These are phyloP conservation scores for Halcyon senegalensis DNA, from an alignment of 2,113 vertebrate species.

Conservation along the genomic window DNA sequence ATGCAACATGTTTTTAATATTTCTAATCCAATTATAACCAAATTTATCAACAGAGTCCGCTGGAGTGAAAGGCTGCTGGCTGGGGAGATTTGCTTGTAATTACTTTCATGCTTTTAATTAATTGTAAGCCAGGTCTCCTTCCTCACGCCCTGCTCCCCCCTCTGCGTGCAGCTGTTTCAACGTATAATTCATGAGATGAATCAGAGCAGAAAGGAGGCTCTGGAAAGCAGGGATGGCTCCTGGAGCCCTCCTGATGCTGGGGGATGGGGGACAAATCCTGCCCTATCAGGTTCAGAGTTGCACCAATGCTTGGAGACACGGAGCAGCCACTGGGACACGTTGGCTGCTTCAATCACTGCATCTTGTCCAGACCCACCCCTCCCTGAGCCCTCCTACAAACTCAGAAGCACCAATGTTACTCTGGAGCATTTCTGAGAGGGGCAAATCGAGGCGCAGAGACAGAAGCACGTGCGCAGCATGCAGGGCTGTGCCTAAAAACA, in stretches of 20 bases:
- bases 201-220: slow-evolving; percentile 62
- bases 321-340: background rate
- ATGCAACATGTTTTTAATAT: slow-evolving; percentile 56
- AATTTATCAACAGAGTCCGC: slow-evolving; percentile 71
- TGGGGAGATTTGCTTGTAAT: slow-evolving; percentile 72
- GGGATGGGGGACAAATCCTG: background rate
- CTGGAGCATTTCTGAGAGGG: background rate
- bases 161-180: slow-evolving; percentile 32
- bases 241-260: background rate
- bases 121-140: slow-evolving; percentile 64
- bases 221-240: background rate
- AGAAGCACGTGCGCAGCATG: rapidly evolving
- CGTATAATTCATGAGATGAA: slow-evolving; percentile 52
- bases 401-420: background rate
- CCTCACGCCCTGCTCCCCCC: slow-evolving; percentile 19
- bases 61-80: slow-evolving; percentile 70
- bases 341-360: background rate
- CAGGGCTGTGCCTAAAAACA: background rate
- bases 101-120: slow-evolving; percentile 75
- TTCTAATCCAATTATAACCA: slow-evolving; percentile 73
- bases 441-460: background rate
- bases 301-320: rapidly evolving
- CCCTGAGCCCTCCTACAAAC: background rate
- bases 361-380: background rate
- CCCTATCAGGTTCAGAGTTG: rapidly evolving